These are phyloP conservation scores for Mellilla xanthometata DNA, from an alignment of 2,888 invertebrate species.

Conservation along the genomic window DNA sequence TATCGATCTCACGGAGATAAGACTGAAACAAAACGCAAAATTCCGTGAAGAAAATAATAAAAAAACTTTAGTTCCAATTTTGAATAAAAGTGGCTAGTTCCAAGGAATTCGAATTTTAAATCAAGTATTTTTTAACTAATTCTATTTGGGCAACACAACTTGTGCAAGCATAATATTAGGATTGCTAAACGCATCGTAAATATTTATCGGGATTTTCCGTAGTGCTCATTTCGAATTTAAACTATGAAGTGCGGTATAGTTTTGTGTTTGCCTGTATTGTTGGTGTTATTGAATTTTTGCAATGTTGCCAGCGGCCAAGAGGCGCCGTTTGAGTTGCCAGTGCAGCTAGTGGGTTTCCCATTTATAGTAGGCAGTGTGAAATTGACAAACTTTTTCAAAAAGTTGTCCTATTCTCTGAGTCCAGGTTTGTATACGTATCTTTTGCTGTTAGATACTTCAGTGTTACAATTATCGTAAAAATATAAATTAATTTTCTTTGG, in stretches of 20 bases:
- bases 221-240: constrained; percentile 5
- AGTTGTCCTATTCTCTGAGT: constrained; percentile 90
- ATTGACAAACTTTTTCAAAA: constrained; percentile 91
- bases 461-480: too few relatives aligned
- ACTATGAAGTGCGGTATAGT: constrained; percentile 27
- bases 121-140: too few relatives aligned
- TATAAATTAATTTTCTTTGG: too few relatives aligned
- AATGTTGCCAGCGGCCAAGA: constrained; percentile 49
- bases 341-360: constrained; percentile 93
- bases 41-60: background rate
- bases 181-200: constrained; percentile 13
- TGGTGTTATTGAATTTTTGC: constrained; percentile 30
- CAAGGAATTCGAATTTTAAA: background rate
- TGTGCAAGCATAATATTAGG: constrained; percentile 4
- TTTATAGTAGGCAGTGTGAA: constrained; percentile 90
- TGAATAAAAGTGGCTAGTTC: background rate
- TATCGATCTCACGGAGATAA: constrained; percentile 11
- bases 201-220: constrained; percentile 4
- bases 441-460: too few relatives aligned
- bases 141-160: background rate
- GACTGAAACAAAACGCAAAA: constrained; percentile 6
- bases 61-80: background rate
- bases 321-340: constrained; percentile 88
- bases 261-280: constrained; percentile 15
- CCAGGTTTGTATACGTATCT: constrained; percentile 84